A percentile compares a stretch with the other conserved stretches of the same genome.
Conservation (phyloP, 2,888 invertebrate genomes). For the Gryllus longicercus region DNA sequence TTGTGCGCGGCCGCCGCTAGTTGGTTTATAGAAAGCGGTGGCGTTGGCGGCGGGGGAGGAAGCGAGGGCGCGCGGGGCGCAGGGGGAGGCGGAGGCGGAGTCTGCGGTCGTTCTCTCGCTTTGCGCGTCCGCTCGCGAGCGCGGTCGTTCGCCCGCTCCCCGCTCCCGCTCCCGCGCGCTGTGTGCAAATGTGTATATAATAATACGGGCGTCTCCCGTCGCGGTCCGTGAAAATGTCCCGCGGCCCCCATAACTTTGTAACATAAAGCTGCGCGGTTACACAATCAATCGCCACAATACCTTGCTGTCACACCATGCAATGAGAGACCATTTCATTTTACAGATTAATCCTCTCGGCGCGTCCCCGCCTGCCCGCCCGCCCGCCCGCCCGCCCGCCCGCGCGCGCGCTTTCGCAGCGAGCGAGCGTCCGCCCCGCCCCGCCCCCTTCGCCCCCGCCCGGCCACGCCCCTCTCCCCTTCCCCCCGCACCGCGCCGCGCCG, state of each 20-base stretch:
- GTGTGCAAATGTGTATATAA: constrained; percentile 10
- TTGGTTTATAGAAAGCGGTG: background rate
- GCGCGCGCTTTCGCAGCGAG: background rate
- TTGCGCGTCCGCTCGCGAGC: background rate
- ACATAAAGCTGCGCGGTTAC: constrained; percentile 33
- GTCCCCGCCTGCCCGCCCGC: background rate
- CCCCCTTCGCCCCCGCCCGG: background rate
- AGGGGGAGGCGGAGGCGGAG: background rate
- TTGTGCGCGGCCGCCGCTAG: background rate
- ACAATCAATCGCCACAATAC: constrained; percentile 35
- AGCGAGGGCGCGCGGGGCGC: background rate
- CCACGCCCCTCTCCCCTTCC: background rate
- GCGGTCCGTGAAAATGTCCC: constrained; percentile 18
- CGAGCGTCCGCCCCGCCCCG: background rate
- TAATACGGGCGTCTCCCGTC: constrained; percentile 6
- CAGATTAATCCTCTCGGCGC: constrained; percentile 35
- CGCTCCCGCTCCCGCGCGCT: background rate
- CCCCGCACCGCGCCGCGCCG: background rate
- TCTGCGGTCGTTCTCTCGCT: too few relatives aligned
- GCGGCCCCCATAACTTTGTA: constrained; percentile 24
- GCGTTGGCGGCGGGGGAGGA: background rate
- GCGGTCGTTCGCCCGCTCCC: background rate
- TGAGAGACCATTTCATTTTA: constrained; percentile 37
- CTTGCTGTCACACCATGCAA: constrained; percentile 33
- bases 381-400: background rate